Base-by-base conservation (phyloP, 2,113 vertebrate species). In the Empidonax alnorum region DNA sequence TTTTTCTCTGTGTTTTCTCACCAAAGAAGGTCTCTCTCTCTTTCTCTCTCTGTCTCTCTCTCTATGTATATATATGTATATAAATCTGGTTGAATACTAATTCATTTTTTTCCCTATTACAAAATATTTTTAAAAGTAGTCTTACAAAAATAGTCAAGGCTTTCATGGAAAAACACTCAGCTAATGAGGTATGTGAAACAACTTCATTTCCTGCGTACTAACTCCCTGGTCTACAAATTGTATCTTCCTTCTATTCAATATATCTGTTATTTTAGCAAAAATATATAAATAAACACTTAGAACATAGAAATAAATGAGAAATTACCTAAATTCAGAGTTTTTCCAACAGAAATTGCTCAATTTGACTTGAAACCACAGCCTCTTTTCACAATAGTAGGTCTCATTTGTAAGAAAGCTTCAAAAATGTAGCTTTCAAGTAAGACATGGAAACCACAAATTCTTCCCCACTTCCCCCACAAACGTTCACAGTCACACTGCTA, bases 401-500 rank as follows among this genome's bases (percentile, higher is more conserved):
- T 59, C 25, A 37, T 61, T 31, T 28, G 6, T 22, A 59, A 61
- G 58, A 89, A 76, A 73, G 12, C 4, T 58, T 76, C 15, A 50
- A 68, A 52, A 49, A 25, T 7, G 1, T 30, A 42, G 14, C 19
- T 31, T 84, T 93, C 17, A 84, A 84, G 46, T 27, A 55, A 50
- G 12, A 76, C 8, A 22, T 9, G 11, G 53, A 81, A 68, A 89
- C 2, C 12, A 63, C 33, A 46, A 8, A 10, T 84, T 81, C 15
- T 19, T 46, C 10, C 12, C 6, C 20, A 37, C 3, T 37, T 89
- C 23, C 14, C 5, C 7, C 42, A 31, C 39, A 59, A 72, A 53
- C 5, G 3, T n/a, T 79, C 24, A 15, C 14, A 41, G 41, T 7
- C n/a, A 27, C 14, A 4, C n/a, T 3, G 1, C 3, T 68, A 39